phyloP scores from a whole-genome alignment of 1,140 invertebrate genomes.

The Drosophila bocqueti region DNA sequence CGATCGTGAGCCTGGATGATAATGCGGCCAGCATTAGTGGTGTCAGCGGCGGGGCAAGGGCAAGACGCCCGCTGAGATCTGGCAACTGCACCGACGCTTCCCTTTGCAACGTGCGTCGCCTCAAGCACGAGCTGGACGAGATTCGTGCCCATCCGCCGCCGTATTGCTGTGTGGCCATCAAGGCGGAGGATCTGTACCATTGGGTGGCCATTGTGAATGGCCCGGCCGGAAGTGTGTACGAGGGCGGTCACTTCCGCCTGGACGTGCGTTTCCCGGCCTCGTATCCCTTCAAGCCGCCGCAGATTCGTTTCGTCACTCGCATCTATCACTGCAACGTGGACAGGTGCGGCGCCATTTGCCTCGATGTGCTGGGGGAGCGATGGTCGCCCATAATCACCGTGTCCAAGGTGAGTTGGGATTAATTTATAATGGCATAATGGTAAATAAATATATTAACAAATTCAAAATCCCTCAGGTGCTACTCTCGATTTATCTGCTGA shows the following conservation, averaged over 20 bases:
- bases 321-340: conserved; percentile 88
- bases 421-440: no score
- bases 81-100: not conserved
- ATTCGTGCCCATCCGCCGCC: conserved; percentile 60
- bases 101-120: not conserved
- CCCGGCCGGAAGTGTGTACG: conserved; percentile 55
- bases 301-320: conserved; percentile 90
- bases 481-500: conserved; percentile 65
- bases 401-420: conserved; percentile 25
- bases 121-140: conserved; percentile 51
- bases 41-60: not conserved
- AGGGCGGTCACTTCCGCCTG: conserved; percentile 58
- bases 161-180: conserved; percentile 50
- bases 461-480: conserved; percentile 21
- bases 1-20: not conserved
- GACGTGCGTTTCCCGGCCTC: conserved; percentile 59
- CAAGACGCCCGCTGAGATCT: not conserved
- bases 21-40: not conserved
- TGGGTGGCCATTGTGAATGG: conserved; percentile 57
- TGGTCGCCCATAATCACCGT: conserved; percentile 70
- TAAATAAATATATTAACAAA: no score
- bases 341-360: conserved; percentile 61
- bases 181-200: conserved; percentile 45
- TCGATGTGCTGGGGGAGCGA: conserved; percentile 65
- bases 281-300: conserved; percentile 87